Conservation (phyloP, 2,888 invertebrate species). For the Ophion costatus region DNA sequence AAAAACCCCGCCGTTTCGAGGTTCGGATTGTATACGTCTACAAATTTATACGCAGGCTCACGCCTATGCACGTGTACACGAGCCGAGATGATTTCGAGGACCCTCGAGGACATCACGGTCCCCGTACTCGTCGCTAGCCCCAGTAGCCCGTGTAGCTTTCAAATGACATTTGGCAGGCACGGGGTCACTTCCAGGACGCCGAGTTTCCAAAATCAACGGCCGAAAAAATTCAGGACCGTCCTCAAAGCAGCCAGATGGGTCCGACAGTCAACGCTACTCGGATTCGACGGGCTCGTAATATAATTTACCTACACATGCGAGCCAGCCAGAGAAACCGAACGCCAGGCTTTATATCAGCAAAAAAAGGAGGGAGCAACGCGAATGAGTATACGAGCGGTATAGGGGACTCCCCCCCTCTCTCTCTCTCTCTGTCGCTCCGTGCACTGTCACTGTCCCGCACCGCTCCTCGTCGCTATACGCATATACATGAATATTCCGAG, state of each 20-base stretch:
- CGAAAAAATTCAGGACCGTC: no score
- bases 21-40: constrained; percentile 12
- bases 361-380: constrained; percentile 40
- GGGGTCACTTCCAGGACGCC: no score
- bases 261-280: neutral
- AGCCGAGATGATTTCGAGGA: no score
- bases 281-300: neutral
- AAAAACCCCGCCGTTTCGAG: constrained; percentile 21
- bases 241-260: neutral
- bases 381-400: constrained; percentile 27
- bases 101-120: no score
- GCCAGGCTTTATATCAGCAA: constrained; percentile 43
- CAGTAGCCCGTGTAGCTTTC: no score
- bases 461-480: constrained; percentile 41
- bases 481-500: constrained; percentile 71
- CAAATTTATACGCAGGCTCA: neutral
- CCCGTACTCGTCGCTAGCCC: no score
- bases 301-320: neutral
- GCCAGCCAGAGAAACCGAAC: constrained; percentile 28
- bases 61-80: neutral
- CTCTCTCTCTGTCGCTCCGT: constrained; percentile 41
- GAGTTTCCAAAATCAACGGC: no score
- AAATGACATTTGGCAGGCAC: no score
- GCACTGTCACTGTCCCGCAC: constrained; percentile 22
- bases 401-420: constrained; percentile 24